These are phyloP conservation scores for Formicarius rufipectus DNA, from an alignment of 2,113 vertebrate genomes.

Conservation along the genomic window DNA sequence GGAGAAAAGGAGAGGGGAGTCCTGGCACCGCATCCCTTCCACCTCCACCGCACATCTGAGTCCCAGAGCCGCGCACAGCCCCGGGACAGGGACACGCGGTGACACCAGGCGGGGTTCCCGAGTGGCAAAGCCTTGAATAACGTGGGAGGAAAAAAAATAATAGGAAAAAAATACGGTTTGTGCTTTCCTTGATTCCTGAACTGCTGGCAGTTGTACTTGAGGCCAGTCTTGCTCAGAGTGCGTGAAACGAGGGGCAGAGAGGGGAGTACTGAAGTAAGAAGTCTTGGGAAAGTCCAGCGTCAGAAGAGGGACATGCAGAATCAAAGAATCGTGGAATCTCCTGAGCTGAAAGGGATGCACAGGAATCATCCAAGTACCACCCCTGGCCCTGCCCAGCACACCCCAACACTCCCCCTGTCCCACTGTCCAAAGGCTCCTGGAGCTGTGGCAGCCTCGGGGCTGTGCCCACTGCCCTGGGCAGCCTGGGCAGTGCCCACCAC, in stretches of 20 bases:
- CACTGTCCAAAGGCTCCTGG: background rate
- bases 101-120: background rate
- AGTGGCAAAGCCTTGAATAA: background rate
- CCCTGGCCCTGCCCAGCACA: fast-evolving
- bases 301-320: background rate
- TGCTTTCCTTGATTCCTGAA: background rate
- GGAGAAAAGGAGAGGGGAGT: background rate
- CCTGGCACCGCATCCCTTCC: background rate
- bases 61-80: background rate
- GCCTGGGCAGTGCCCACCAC: background rate
- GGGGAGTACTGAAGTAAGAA: background rate
- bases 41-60: too few relatives aligned
- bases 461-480: background rate
- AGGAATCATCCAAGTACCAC: fast-evolving
- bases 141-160: too few relatives aligned
- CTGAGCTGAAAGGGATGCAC: fast-evolving
- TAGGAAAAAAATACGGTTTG: background rate
- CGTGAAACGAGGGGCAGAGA: background rate
- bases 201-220: background rate
- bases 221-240: too few relatives aligned
- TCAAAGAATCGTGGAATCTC: background rate
- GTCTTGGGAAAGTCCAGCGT: background rate
- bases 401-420: fast-evolving
- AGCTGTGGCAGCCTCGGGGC: background rate
- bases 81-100: fast-evolving